These are phyloP conservation scores for Saccopteryx bilineata DNA, from an alignment of 2,113 vertebrate genomes.

Conservation along the genomic window DNA sequence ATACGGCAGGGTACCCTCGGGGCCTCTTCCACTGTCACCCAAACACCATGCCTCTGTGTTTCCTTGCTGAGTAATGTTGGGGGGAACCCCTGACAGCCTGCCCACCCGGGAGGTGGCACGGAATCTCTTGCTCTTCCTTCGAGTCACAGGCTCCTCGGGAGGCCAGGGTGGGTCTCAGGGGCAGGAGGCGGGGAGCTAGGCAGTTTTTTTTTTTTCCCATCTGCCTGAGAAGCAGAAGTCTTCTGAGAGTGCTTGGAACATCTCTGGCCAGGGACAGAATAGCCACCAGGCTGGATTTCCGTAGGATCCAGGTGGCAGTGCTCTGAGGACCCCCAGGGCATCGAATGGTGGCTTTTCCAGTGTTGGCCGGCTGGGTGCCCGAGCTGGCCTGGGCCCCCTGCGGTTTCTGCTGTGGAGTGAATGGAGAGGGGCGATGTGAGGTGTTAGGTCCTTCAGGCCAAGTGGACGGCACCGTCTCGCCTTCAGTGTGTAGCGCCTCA, in stretches of 20 bases:
- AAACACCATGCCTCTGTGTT: not conserved
- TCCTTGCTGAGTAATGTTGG: not conserved
- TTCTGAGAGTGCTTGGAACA: not conserved
- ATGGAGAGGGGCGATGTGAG: not conserved
- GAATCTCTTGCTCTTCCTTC: not conserved
- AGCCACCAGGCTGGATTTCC: not conserved
- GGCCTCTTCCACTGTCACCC: not conserved
- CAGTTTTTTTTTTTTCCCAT: not conserved
- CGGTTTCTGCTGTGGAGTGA: rapidly evolving
- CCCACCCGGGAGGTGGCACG: rapidly evolving
- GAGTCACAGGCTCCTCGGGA: not conserved
- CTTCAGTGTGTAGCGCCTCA: not conserved
- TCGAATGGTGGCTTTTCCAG: not conserved
- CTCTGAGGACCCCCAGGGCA: not conserved
- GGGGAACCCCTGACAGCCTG: not conserved
- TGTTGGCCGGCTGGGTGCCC: not conserved
- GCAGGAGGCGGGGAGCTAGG: not conserved
- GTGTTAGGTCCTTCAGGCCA: not conserved
- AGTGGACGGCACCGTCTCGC: not conserved
- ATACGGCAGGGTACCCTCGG: not conserved
- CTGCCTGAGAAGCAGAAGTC: not conserved
- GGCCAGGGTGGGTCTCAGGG: too few relatives aligned
- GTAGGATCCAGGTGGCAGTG: not conserved
- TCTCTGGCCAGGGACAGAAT: not conserved
- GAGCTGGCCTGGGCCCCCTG: not conserved